Percentiles rank a stretch among this genome's conserved stretches.
These are phyloP conservation scores for Lutjanus erythropterus DNA, from an alignment of 2,113 vertebrate genomes.

Conservation along the genomic window DNA sequence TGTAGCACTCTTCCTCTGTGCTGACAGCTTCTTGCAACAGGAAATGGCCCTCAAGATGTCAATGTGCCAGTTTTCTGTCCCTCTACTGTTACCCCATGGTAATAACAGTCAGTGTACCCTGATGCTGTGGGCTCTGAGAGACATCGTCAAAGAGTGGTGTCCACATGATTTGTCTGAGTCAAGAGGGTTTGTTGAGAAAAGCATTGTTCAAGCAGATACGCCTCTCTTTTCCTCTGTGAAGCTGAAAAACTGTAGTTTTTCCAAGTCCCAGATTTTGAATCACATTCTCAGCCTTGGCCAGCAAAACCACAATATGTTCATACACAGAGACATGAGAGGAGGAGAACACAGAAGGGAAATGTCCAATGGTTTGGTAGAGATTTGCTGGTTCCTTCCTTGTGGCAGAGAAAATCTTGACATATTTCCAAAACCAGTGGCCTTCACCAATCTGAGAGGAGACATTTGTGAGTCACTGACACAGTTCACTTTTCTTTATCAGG, in stretches of 20 bases:
- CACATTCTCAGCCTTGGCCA: conserved; percentile 71
- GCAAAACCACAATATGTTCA: conserved; percentile 75
- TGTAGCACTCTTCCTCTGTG: conserved; percentile 79
- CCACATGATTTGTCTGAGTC: conserved; percentile 43
- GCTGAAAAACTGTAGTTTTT: conserved; percentile 77
- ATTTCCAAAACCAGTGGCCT: conserved; percentile 70
- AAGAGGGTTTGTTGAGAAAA: conserved; percentile 59
- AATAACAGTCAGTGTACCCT: conserved; percentile 70
- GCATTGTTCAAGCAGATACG: conserved; percentile 58
- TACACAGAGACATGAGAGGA: conserved; percentile 71
- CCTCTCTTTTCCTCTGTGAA: conserved; percentile 84
- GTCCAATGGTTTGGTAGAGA: conserved; percentile 81
- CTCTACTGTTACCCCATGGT: conserved; percentile 80
- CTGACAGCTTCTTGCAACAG: conserved; percentile 81
- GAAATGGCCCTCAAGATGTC: conserved; percentile 83
- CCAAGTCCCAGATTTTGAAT: conserved; percentile 85
- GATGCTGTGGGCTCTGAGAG: conserved; percentile 82
- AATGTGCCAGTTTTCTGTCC: conserved; percentile 84
- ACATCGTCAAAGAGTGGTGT: conserved; percentile 70
- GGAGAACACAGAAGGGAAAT: conserved; percentile 63
- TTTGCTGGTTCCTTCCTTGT: conserved; percentile 81
- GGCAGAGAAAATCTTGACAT: conserved; percentile 43
- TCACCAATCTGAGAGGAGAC: conserved; percentile 81
- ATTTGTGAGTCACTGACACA: conserved; percentile 64
- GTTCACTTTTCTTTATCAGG: conserved; percentile 79